Conservation (phyloP, 2,888 invertebrate species). For the Agriopis leucophaearia region DNA sequence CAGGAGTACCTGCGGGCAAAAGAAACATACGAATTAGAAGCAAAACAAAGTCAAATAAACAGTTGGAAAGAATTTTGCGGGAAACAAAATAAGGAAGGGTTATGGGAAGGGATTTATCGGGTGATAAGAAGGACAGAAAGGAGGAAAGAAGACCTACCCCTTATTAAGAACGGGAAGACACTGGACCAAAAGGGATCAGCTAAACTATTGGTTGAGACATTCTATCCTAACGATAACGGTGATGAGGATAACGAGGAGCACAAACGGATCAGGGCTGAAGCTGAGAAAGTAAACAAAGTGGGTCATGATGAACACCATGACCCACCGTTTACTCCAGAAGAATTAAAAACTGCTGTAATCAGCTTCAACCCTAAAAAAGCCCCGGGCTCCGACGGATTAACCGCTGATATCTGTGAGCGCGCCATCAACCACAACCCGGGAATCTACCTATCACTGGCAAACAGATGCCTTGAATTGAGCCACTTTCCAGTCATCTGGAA, state of each 20-base stretch:
- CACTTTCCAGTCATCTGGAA: conserved; percentile 21
- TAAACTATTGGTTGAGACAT: too few relatives aligned
- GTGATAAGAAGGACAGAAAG: neutral
- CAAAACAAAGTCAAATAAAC: neutral
- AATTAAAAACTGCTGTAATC: conserved; percentile 19
- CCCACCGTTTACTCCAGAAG: conserved; percentile 38
- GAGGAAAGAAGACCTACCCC: too few relatives aligned
- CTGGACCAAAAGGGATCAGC: too few relatives aligned
- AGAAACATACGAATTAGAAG: neutral
- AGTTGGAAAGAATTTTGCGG: neutral
- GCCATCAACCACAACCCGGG: conserved; percentile 9
- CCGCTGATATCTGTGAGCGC: conserved; percentile 16
- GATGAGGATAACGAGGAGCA: too few relatives aligned
- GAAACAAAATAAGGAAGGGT: neutral
- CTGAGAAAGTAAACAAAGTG: too few relatives aligned
- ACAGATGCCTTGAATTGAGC: too few relatives aligned
- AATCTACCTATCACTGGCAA: conserved; percentile 1
- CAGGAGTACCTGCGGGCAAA: neutral
- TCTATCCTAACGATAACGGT: too few relatives aligned
- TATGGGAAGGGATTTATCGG: neutral
- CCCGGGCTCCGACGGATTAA: neutral
- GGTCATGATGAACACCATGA: conserved; percentile 20
- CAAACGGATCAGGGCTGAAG: too few relatives aligned
- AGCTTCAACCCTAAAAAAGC: conserved; percentile 30
- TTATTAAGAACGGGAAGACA: too few relatives aligned